A percentile compares a stretch with the other conserved stretches of the same genome.
Evolutionary conservation across 2,888 invertebrate species (phyloP).

Genomic region (Philereme transversata): DNA sequence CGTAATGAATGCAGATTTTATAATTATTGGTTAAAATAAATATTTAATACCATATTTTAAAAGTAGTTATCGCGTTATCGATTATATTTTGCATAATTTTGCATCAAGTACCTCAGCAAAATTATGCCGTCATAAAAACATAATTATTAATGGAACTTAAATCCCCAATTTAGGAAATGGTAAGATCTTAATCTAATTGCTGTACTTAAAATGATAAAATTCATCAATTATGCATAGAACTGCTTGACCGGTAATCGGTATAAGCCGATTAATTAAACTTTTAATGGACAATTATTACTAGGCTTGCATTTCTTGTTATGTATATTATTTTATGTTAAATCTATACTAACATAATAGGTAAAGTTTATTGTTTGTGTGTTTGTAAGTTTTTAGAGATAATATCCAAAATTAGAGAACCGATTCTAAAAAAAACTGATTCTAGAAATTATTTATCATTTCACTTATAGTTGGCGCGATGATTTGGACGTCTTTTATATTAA

Average conservation of each 20-base stretch:
- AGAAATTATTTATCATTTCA: too few relatives aligned
- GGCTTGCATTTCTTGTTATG: constrained; percentile 15
- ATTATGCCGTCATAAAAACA: neutral
- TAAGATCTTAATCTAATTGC: constrained; percentile 31
- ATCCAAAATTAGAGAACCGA: too few relatives aligned
- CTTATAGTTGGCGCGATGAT: too few relatives aligned
- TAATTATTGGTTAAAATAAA: constrained; percentile 39
- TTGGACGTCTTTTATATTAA: too few relatives aligned
- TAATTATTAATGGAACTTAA: neutral
- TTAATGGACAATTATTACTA: constrained; percentile 10
- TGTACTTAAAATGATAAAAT: constrained; percentile 40
- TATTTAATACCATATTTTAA: constrained; percentile 19
- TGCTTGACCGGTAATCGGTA: constrained; percentile 32
- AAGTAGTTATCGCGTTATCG: constrained; percentile 24
- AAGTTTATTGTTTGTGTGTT: too few relatives aligned
- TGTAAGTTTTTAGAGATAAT: too few relatives aligned
- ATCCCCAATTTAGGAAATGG: constrained; percentile 11
- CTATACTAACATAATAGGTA: too few relatives aligned
- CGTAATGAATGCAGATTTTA: constrained; percentile 36
- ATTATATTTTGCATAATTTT: neutral
- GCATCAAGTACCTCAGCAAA: neutral
- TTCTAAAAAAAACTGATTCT: too few relatives aligned
- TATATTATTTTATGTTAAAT: neutral
- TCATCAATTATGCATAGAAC: constrained; percentile 44
- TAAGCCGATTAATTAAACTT: constrained; percentile 28